phyloP scores from a whole-genome alignment of 1,140 invertebrate species.

The Megalonaias nervosa region DNA sequence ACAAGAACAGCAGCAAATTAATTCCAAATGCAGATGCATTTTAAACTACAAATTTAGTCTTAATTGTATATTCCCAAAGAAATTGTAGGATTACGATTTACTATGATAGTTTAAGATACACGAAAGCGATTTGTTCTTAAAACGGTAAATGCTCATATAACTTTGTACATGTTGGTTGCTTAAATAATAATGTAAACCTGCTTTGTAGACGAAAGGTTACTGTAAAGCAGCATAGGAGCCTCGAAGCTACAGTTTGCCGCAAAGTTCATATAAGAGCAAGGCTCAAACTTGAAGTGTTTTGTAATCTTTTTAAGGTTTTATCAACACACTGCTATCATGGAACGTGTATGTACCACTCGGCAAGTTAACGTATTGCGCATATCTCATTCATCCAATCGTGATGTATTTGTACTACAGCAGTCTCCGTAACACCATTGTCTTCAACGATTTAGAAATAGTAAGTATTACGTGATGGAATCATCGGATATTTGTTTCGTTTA shows the following conservation, averaged over 20 bases:
- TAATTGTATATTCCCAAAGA: too few species aligned
- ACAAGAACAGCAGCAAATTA: too few species aligned
- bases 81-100: too few species aligned
- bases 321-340: slow-evolving; percentile 84
- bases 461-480: not conserved
- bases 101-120: too few species aligned
- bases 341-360: slow-evolving; percentile 85
- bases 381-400: slow-evolving; percentile 83
- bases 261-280: not conserved
- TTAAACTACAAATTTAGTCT: too few species aligned
- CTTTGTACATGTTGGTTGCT: too few species aligned
- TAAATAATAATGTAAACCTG: not conserved
- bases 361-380: slow-evolving; percentile 90
- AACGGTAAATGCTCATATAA: too few species aligned
- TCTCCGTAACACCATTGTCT: slow-evolving; percentile 5
- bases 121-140: too few species aligned
- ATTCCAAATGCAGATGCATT: too few species aligned
- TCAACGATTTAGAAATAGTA: slow-evolving; percentile 22
- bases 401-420: slow-evolving; percentile 39
- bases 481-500: too few species aligned
- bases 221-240: not conserved
- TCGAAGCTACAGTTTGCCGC: not conserved
- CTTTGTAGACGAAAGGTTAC: not conserved
- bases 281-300: not conserved
- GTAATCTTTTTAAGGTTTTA: slow-evolving; percentile 72